Evolutionary conservation across 2,888 invertebrate species (phyloP).

Genomic region (Drosophila helvetica): DNA sequence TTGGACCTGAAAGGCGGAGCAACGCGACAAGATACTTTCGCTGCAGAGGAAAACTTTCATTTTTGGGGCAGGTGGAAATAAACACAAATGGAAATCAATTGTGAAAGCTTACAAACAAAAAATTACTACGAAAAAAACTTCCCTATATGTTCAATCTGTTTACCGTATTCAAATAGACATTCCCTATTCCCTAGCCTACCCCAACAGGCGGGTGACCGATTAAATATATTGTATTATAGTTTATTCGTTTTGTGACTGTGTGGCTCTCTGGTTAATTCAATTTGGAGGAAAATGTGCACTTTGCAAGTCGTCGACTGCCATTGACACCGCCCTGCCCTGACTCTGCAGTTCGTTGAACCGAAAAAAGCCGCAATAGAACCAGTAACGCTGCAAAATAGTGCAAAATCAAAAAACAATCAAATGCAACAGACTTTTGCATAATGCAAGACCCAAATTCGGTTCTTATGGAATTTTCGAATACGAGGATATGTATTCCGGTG

Average conservation of each 20-base stretch:
- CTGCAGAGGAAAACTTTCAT: slow-evolving; percentile 36
- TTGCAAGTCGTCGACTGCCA: slow-evolving; percentile 2
- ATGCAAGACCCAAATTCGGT: slow-evolving; percentile 5
- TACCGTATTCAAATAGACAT: slow-evolving; percentile 16
- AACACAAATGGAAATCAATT: slow-evolving; percentile 37
- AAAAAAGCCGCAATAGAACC: slow-evolving; percentile 37
- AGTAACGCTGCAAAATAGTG: background rate
- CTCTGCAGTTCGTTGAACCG: slow-evolving; percentile 61
- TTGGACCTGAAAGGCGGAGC: slow-evolving; percentile 1
- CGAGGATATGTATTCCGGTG: no score
- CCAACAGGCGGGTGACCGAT: slow-evolving; percentile 11
- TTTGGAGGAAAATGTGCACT: slow-evolving; percentile 19
- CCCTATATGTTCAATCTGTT: no score
- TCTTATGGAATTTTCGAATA: background rate
- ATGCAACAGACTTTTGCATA: background rate
- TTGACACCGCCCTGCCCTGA: background rate
- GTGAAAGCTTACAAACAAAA: slow-evolving; percentile 26
- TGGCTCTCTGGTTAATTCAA: slow-evolving; percentile 18
- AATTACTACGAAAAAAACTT: slow-evolving; percentile 4
- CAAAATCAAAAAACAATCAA: slow-evolving; percentile 2
- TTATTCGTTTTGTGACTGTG: background rate
- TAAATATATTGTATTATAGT: background rate
- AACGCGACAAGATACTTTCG: slow-evolving; percentile 35
- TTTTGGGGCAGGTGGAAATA: slow-evolving; percentile 19
- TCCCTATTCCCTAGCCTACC: slow-evolving; percentile 41